Evolutionary conservation across 2,113 vertebrate species (phyloP).

Genomic region (Spheniscus mendiculus): DNA sequence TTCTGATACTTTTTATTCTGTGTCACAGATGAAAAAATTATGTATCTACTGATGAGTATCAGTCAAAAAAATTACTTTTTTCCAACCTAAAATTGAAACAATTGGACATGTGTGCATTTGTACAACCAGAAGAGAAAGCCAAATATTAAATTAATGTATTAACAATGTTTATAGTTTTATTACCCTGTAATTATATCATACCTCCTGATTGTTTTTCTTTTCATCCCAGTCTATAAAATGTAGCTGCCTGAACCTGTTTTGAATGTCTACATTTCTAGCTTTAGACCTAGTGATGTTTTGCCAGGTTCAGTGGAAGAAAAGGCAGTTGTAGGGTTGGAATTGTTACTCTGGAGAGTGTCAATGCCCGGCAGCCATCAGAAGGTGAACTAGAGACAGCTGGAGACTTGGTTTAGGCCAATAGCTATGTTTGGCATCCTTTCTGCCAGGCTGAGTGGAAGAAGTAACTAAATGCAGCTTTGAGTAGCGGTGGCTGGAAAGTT

Average conservation of each 20-base stretch:
- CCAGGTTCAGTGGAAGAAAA: constrained; percentile 59
- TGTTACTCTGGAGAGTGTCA: not conserved
- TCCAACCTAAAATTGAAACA: not conserved
- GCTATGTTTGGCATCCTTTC: not conserved
- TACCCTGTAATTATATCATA: constrained; percentile 75
- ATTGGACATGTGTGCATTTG: constrained; percentile 1
- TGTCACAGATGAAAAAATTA: not conserved
- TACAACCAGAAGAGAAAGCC: constrained; percentile 22
- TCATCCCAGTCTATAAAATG: constrained; percentile 62
- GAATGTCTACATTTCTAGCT: constrained; percentile 44
- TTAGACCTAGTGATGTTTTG: constrained; percentile 62
- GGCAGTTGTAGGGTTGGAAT: not conserved
- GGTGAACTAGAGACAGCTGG: not conserved
- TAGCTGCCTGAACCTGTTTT: constrained; percentile 72
- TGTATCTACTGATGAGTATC: not conserved
- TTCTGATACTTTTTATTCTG: not conserved
- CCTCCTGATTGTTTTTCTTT: constrained; percentile 70
- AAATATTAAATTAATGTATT: constrained; percentile 73
- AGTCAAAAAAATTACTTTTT: not conserved
- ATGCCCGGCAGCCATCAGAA: not conserved
- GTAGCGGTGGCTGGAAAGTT: not conserved
- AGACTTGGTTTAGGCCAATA: not conserved
- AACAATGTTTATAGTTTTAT: constrained; percentile 75
- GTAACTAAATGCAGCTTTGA: not conserved
- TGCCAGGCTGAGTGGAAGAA: not conserved